A percentile compares a stretch with the other conserved stretches of the same genome.
Evolutionary conservation across 2,888 invertebrate genomes (phyloP).

Genomic region (Crossocerus cetratus): DNA sequence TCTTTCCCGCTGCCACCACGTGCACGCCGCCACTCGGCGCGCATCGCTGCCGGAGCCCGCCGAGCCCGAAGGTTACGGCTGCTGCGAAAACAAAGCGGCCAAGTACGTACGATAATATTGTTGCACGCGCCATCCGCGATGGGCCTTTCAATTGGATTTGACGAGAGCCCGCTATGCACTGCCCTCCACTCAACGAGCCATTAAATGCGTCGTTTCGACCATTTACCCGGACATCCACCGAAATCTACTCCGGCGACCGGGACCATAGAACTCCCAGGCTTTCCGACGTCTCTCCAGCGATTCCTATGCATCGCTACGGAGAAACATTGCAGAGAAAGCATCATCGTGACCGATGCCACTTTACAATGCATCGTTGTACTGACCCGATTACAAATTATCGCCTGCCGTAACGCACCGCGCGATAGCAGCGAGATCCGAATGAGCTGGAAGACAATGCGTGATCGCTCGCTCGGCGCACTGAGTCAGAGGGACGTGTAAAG

Average conservation of each 20-base stretch:
- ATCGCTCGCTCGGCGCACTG: not conserved
- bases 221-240: too few relatives aligned
- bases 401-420: slow-evolving; percentile 30
- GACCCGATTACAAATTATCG: slow-evolving; percentile 59
- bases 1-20: not conserved
- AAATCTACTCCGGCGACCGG: too few relatives aligned
- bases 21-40: slow-evolving; percentile 23
- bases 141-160: not conserved
- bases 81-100: slow-evolving; percentile 53
- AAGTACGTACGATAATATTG: slow-evolving; percentile 26
- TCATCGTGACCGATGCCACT: slow-evolving; percentile 16
- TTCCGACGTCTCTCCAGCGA: not conserved
- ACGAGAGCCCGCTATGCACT: not conserved
- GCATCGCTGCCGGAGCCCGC: slow-evolving; percentile 19
- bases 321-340: slow-evolving; percentile 15
- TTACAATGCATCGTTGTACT: slow-evolving; percentile 58
- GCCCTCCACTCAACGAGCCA: too few relatives aligned
- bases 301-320: not conserved
- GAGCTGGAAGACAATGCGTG: slow-evolving; percentile 18
- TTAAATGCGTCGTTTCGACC: too few relatives aligned
- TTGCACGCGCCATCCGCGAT: slow-evolving; percentile 1
- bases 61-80: slow-evolving; percentile 56
- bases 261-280: too few relatives aligned
- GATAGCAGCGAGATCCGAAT: slow-evolving; percentile 48
- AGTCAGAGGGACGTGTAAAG: not conserved